Percentiles rank a stretch among this genome's conserved stretches.
phyloP scores from a whole-genome alignment of 2,797 vertebrate species.

The Poeciliopsis infans region DNA sequence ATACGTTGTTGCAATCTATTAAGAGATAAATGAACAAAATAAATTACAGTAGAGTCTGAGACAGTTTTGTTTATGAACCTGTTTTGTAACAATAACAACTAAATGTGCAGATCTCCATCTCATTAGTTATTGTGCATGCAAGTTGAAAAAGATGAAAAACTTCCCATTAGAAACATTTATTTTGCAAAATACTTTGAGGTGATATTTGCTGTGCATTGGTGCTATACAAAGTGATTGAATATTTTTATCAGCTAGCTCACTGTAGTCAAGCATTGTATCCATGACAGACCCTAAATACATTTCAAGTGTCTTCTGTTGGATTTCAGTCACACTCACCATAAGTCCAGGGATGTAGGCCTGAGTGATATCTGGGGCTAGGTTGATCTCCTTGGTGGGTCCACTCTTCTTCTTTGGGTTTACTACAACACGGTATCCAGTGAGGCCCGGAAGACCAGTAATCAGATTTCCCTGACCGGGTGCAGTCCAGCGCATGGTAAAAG shows the following conservation, averaged over 20 bases:
- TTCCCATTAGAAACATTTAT: neutral
- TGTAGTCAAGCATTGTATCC: neutral
- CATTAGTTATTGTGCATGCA: neutral
- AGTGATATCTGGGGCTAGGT: conserved; percentile 88
- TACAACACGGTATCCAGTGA: conserved; percentile 92
- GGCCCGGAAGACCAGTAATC: conserved; percentile 82
- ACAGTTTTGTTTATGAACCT: neutral
- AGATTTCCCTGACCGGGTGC: conserved; percentile 83
- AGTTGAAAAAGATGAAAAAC: neutral
- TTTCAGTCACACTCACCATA: conserved; percentile 83
- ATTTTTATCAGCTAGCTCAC: neutral
- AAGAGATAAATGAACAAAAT: conserved; percentile 15
- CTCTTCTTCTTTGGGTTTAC: conserved; percentile 92
- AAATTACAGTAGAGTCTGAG: no score
- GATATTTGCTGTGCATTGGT: neutral
- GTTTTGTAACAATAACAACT: neutral
- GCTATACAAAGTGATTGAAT: neutral
- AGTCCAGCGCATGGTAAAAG: conserved; percentile 86
- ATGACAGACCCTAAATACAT: neutral
- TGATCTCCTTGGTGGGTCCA: conserved; percentile 90
- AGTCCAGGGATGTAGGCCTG: conserved; percentile 88
- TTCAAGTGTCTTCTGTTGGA: neutral
- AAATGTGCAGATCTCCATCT: neutral
- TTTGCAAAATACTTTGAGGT: neutral
- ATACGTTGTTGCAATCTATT: conserved; percentile 91